phyloP scores from a whole-genome alignment of 2,797 vertebrate species.

The Triplophysa yarkandensis region DNA sequence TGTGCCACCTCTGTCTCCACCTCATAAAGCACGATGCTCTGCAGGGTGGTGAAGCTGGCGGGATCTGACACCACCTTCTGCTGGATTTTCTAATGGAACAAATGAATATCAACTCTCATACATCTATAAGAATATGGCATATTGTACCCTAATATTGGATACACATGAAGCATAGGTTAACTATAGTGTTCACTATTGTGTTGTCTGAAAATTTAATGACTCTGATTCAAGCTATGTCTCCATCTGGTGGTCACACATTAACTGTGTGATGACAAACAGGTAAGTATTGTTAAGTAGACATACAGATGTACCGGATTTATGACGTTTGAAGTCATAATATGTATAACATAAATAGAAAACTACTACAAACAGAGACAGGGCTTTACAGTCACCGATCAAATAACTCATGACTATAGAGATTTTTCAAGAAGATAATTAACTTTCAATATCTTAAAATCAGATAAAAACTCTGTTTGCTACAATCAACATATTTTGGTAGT shows the following conservation, averaged over 20 bases:
- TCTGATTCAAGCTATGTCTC: neutral
- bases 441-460: neutral
- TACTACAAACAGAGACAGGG: neutral
- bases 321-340: neutral
- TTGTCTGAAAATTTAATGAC: no score
- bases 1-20: slow-evolving; percentile 80
- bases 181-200: no score
- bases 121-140: no score
- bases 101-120: neutral
- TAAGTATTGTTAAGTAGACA: no score
- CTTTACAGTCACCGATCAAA: neutral
- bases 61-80: slow-evolving; percentile 93
- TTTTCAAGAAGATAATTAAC: no score
- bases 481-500: neutral
- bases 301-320: no score
- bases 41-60: slow-evolving; percentile 86
- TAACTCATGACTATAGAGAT: no score
- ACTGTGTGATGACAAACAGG: no score
- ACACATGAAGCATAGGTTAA: neutral
- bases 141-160: neutral
- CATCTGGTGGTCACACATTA: slow-evolving; percentile 39
- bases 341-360: neutral
- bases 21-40: slow-evolving; percentile 94
- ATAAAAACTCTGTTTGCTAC: neutral
- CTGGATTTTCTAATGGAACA: slow-evolving; percentile 85